phyloP scores from a whole-genome alignment of 2,797 vertebrate species.

The Sitta carolinensis region DNA sequence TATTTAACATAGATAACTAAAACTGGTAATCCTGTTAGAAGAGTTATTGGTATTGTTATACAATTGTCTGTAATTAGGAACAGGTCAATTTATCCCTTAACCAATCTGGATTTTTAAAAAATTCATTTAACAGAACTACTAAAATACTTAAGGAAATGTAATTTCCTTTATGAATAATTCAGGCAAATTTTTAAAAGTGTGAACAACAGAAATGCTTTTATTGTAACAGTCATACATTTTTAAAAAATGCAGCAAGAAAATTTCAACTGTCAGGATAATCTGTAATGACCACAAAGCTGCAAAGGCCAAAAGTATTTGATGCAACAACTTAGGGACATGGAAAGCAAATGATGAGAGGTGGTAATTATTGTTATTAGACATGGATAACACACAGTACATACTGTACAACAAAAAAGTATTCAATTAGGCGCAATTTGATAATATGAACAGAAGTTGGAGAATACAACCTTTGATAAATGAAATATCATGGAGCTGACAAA shows the following conservation, averaged over 20 bases:
- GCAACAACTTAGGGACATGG: slow-evolving; percentile 26
- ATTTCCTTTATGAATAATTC: slow-evolving; percentile 58
- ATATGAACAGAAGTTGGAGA: slow-evolving; percentile 21
- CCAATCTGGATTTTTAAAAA: not conserved
- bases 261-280: slow-evolving; percentile 58
- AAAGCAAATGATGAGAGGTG: slow-evolving; percentile 35
- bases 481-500: slow-evolving; percentile 29
- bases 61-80: not conserved
- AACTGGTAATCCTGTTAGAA: not conserved
- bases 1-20: not conserved
- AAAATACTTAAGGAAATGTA: slow-evolving; percentile 24
- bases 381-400: slow-evolving; percentile 49
- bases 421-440: slow-evolving; percentile 40
- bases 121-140: not conserved
- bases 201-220: slow-evolving; percentile 61
- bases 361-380: slow-evolving; percentile 55
- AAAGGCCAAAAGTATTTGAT: slow-evolving; percentile 30
- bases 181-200: slow-evolving; percentile 52
- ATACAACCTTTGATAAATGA: slow-evolving; percentile 38
- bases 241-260: slow-evolving; percentile 57
- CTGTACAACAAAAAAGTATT: slow-evolving; percentile 39
- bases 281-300: slow-evolving; percentile 55
- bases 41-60: not conserved
- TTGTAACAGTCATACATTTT: slow-evolving; percentile 54
- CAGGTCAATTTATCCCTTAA: not conserved